Evolutionary conservation across 2,888 invertebrate genomes (phyloP), one percentile per base, ranked within the genome.

Genomic region (Melikaiella ostensackeni): DNA sequence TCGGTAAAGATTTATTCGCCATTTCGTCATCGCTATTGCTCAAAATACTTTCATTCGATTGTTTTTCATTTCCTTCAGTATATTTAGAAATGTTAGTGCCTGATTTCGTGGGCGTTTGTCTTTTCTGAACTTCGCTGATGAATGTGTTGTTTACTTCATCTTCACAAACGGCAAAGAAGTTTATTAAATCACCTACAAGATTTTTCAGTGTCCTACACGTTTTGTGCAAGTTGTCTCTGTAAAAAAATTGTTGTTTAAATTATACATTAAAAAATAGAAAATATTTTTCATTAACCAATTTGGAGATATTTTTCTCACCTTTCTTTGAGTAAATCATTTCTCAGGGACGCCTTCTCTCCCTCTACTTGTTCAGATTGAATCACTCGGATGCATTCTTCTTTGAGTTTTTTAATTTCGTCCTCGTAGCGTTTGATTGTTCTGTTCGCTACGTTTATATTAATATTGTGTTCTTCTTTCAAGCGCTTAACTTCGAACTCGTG

Each of bases 141-240:
- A 97, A 92, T 19, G 96, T 96, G 83, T 94, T 94, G 91, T 96
- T 96, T 57, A 97, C 92, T 90, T 96, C 96, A 88, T 96, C 95
- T 89, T 97, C 97, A 74, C 96, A 96, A 83, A 94, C 92, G 9
- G 94, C 94, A 88, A 96, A 95, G 91, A 96, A 96, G 87, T 94
- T 94, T 64, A 95, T 93, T 86, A 97, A 91, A 88, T 96, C 95
- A 0, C 93, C 92, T 79, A 97, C 93, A 42, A 95, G 93, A 81
- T 93, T 93, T 83, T 95, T 94, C 76, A 96, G 92, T 57, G 94
- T 94, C 73, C 92, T 91, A 38, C 95, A 95, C 75, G 95, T 93
- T 81, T 94, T 95, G 80, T 94, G 94, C 79, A 96, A 90, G 61
- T 93, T 94, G 91, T 96, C 95, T 79, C 96, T 95, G 89, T 62